Base-by-base conservation (phyloP, 2,888 invertebrate genomes). In the Gnatocerus cornutus region DNA sequence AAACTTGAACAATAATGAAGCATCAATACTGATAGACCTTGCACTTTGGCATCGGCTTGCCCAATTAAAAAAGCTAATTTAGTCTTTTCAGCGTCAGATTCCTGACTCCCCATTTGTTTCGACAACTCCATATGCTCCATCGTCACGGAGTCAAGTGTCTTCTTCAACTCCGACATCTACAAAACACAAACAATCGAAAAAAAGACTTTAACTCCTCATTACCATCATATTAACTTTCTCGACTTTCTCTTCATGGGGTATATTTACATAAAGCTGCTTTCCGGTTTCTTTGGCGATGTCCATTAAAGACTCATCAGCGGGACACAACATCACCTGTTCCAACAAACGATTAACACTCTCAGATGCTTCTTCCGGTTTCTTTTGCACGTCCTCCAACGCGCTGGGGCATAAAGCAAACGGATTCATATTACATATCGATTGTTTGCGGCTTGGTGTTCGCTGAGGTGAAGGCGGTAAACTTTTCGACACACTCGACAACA, bases 1-100 rank as follows among this genome's bases (percentile, higher is more conserved):
- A 98, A 89, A 1, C 96, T 98, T 2, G 97, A 94, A 85, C 97
- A 98, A 85, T 96, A 95, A 85, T 98, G 97, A 74, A 98, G 87
- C 93, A 98, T 94, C 73, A 98, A 89, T 59, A 98, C 93, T 55
- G 97, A 96, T 71, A 98, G 87, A 0, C 96, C 96, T 84, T 95
- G 95, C 5, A 96, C 93, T 79, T 95, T 92, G 73, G 94, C 91
- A 81, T 97, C 97, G 45, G 93, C 91, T 80, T 92, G 91, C 74
- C 81, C 88, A 81, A 84, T 84, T 75, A 87, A 79, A 76, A 87
- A 86, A 1, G 87, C 86, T 58, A 86, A 69, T 76, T 83, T 85
- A 1, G 86, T 82, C 73, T 85, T 86, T 71, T 86, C 85, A n/a
- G 84, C 83, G 66, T 85, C 85, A 1, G 82, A 80, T 41, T 83